phyloP scores from a whole-genome alignment of 2,888 invertebrate genomes.

The Drosophila kuntzei region DNA sequence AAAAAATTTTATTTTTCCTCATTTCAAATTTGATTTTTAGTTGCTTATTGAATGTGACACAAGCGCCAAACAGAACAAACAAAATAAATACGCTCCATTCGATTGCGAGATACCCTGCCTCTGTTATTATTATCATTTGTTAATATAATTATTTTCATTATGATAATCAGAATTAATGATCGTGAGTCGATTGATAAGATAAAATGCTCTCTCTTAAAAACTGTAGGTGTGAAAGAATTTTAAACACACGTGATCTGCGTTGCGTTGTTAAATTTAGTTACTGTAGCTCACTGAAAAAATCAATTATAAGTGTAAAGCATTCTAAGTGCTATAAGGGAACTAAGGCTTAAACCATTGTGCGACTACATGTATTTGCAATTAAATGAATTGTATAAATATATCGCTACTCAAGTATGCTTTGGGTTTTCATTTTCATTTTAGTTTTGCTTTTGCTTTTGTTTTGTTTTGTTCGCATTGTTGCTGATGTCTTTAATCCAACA shows the following conservation, averaged over 20 bases:
- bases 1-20: constrained; percentile 7
- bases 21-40: background rate
- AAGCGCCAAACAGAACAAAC: background rate
- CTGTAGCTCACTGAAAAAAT: too few species aligned
- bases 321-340: too few species aligned
- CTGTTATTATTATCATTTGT: background rate
- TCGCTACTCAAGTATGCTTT: background rate
- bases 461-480: constrained; percentile 18
- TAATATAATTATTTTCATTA: too few species aligned
- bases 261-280: too few species aligned
- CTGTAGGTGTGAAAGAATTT: too few species aligned
- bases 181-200: too few species aligned
- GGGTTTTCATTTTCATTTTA: constrained; percentile 1
- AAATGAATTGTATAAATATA: background rate
- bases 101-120: background rate
- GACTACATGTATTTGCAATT: too few species aligned
- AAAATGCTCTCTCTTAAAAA: too few species aligned
- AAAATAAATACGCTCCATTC: background rate
- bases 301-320: too few species aligned
- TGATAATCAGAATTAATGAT: too few species aligned
- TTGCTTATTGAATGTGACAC: constrained; percentile 4
- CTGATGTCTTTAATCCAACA: constrained; percentile 61
- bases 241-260: too few species aligned
- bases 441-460: constrained; percentile 4
- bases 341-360: too few species aligned